Evolutionary conservation across 2,797 vertebrate species (phyloP), one percentile per base, ranked within the genome.

Genomic region (Simalia tracyae): DNA sequence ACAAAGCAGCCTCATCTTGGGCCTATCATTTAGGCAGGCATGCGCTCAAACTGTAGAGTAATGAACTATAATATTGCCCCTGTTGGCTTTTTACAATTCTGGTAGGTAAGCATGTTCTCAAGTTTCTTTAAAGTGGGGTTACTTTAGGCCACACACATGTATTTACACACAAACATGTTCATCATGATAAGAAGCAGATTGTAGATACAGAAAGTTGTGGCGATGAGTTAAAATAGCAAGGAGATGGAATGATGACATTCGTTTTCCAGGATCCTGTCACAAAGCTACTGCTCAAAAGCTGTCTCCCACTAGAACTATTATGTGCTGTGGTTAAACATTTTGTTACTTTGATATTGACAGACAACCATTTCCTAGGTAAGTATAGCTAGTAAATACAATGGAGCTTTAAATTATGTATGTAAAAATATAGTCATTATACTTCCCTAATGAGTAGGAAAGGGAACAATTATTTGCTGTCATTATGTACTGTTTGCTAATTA

Each of bases 381-480:
- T 90, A 89, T 12, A 84, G n/a, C 76, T 90, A 64, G 84, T 91
- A 95, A 96, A 96, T 90, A 88, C 22, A 90, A n/a, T 89, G 54
- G 59, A 50, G 17, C 56, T 90, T 87, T 76, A 90, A 59, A 86
- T 19, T 87, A 28, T 92, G 36, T 46, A 31, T 7, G 3, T 92
- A 89, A 94, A 86, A 93, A 94, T 90, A 87, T 50, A 97, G 95
- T 94, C 84, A 90, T 97, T 97, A 97, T 95, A 95, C 91, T 96
- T 93, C 85, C 92, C 96, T 97, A 97, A 97, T 96, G 95, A 91
- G 26, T 81, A 87, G 0, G 91, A 95, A 96, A 96, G 93, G 95
- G 95, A 94, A 94, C 90, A 94, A 96, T 97, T 97, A 97, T 97
- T 97, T 96, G 95, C 96, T 97, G 95, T 97, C 96, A 96, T 97